Percentiles rank a stretch among this genome's conserved stretches.
These are phyloP conservation scores for Ectemnius cavifrons DNA, from an alignment of 2,888 invertebrate genomes.

Conservation along the genomic window DNA sequence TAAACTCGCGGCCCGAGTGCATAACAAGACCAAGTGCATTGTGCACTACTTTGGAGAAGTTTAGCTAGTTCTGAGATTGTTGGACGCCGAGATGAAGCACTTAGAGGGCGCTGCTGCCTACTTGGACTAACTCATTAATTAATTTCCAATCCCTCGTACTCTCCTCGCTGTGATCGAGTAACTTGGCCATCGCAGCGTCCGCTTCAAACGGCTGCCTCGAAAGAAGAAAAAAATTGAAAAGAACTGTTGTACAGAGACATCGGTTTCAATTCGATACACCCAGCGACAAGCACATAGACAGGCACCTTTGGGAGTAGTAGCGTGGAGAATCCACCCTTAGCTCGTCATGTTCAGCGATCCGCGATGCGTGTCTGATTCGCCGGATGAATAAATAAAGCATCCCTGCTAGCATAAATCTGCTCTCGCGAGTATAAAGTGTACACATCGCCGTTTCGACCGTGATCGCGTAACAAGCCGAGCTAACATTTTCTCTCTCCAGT, in stretches of 20 bases:
- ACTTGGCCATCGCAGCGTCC: not conserved
- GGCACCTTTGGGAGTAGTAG: constrained; percentile 51
- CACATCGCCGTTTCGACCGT: constrained; percentile 5
- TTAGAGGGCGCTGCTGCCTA: not conserved
- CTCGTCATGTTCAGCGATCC: constrained; percentile 53
- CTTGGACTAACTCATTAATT: constrained; percentile 10
- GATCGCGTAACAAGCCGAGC: not conserved
- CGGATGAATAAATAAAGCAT: constrained; percentile 69
- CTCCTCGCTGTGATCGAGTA: not conserved
- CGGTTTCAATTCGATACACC: not conserved
- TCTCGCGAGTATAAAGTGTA: constrained; percentile 24
- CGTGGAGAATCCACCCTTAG: constrained; percentile 58
- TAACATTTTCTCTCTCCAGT: not conserved
- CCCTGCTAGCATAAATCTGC: constrained; percentile 36
- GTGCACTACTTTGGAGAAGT: constrained; percentile 14
- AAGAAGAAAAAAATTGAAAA: no score
- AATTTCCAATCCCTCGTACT: constrained; percentile 12
- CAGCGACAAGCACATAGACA: constrained; percentile 11
- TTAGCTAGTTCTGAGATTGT: constrained; percentile 32
- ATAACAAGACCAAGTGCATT: not conserved
- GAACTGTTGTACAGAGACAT: not conserved
- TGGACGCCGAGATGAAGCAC: constrained; percentile 24
- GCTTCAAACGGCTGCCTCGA: no score
- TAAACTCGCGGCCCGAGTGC: constrained; percentile 17
- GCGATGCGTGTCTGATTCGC: constrained; percentile 68